Evolutionary conservation across 2,113 vertebrate species (phyloP).

Genomic region (Drymodes brunneopygia): DNA sequence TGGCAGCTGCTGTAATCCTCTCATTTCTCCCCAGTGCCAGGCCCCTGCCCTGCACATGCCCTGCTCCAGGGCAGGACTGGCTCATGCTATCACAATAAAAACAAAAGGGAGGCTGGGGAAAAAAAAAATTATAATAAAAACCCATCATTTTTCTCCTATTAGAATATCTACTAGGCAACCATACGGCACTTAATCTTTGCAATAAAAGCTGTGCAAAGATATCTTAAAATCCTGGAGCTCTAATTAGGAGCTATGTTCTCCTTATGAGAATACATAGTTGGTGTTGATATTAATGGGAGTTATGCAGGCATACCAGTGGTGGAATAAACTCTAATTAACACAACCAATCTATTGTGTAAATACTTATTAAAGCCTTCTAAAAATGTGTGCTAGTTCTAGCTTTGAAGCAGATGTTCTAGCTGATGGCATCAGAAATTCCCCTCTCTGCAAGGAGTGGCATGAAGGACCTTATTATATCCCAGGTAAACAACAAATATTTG

Average conservation of each 20-base stretch:
- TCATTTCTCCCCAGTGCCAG: neutral
- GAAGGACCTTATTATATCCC: neutral
- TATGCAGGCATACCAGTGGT: neutral
- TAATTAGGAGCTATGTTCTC: neutral
- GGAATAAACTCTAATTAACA: conserved; percentile 24
- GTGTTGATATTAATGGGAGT: neutral
- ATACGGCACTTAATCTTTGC: neutral
- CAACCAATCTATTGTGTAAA: conserved; percentile 20
- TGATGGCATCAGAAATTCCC: neutral
- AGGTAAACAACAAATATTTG: conserved; percentile 6
- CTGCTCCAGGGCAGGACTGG: neutral
- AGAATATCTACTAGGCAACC: neutral
- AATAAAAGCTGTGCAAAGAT: neutral
- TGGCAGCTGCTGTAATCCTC: fast-evolving
- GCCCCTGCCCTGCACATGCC: fast-evolving
- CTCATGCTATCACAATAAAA: fast-evolving
- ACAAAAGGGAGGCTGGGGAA: neutral
- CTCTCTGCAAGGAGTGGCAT: neutral
- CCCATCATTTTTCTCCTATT: neutral
- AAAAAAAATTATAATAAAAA: neutral
- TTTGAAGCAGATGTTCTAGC: neutral
- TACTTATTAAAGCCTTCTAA: neutral
- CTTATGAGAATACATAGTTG: neutral
- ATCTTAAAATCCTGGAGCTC: neutral
- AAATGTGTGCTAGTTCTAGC: neutral